A percentile compares a stretch with the other conserved stretches of the same genome.
phyloP scores from a whole-genome alignment of 2,797 vertebrate species.

The Taenioides sp. region DNA sequence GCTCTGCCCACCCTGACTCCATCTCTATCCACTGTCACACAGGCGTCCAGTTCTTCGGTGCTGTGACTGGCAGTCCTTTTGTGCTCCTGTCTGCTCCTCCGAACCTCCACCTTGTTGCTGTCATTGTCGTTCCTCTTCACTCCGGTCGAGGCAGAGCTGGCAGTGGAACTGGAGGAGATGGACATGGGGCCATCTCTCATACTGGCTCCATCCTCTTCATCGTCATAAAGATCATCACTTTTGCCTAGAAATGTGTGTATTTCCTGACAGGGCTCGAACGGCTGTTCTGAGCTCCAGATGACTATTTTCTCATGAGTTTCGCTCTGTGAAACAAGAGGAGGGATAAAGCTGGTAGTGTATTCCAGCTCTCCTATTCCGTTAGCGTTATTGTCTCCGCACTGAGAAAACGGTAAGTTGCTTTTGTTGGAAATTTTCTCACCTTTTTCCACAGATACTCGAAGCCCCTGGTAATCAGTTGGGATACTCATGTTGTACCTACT shows the following conservation, averaged over 20 bases:
- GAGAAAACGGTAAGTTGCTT: slow-evolving; percentile 62
- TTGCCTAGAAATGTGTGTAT: slow-evolving; percentile 70
- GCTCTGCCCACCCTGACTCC: slow-evolving; percentile 42
- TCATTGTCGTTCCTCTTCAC: slow-evolving; percentile 70
- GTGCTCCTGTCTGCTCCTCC: slow-evolving; percentile 40
- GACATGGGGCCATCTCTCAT: slow-evolving; percentile 70
- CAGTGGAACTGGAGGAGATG: slow-evolving; percentile 74
- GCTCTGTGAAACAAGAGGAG: slow-evolving; percentile 73
- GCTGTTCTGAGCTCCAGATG: slow-evolving; percentile 78
- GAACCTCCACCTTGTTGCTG: slow-evolving; percentile 53
- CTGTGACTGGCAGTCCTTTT: slow-evolving; percentile 55
- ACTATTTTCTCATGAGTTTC: slow-evolving; percentile 79
- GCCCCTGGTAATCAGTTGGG: slow-evolving; percentile 62
- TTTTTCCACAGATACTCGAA: slow-evolving; percentile 74
- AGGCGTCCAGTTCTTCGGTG: slow-evolving; percentile 62
- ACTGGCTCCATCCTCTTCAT: slow-evolving; percentile 60
- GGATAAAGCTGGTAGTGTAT: slow-evolving; percentile 62
- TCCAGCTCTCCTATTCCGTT: slow-evolving; percentile 77
- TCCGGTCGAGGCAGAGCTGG: slow-evolving; percentile 61
- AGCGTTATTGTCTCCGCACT: slow-evolving; percentile 86
- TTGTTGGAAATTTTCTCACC: slow-evolving; percentile 84
- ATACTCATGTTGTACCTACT: slow-evolving; percentile 68
- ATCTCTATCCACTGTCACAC: slow-evolving; percentile 46
- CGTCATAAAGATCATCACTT: slow-evolving; percentile 42
- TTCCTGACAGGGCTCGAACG: slow-evolving; percentile 73